Conservation (phyloP, 2,797 vertebrate genomes). For the Oryzias dopingdopingensis region DNA sequence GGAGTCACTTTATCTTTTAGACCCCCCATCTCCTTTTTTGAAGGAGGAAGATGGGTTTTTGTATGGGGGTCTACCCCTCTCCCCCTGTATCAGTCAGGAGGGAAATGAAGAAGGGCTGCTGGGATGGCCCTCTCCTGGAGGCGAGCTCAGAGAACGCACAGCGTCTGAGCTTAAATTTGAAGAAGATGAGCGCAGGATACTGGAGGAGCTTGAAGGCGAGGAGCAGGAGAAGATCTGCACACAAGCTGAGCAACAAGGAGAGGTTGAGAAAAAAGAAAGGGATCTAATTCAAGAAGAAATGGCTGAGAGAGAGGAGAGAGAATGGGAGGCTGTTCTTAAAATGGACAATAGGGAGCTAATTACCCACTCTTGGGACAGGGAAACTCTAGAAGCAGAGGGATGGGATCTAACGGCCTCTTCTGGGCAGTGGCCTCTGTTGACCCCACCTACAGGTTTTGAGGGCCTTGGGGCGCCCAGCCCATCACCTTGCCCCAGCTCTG, state of each 20-base stretch:
- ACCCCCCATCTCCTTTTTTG: constrained; percentile 80
- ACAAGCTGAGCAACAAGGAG: constrained; percentile 67
- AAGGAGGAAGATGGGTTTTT: constrained; percentile 67
- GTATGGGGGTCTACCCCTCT: constrained; percentile 83
- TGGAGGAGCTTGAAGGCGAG: constrained; percentile 59
- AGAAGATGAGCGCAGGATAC: constrained; percentile 79
- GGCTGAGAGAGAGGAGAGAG: constrained; percentile 73
- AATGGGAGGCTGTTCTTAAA: constrained; percentile 84
- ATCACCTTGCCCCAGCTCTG: constrained; percentile 79
- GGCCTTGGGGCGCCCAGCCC: constrained; percentile 63
- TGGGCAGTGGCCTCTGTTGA: constrained; percentile 75
- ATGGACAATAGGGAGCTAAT: constrained; percentile 77
- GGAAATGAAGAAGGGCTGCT: constrained; percentile 82
- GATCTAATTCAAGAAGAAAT: constrained; percentile 72
- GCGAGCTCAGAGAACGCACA: constrained; percentile 85
- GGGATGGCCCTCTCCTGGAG: constrained; percentile 59
- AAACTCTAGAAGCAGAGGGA: constrained; percentile 69
- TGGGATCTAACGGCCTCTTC: constrained; percentile 73
- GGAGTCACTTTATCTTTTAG: constrained; percentile 78
- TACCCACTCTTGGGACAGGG: constrained; percentile 64
- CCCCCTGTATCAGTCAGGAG: constrained; percentile 92
- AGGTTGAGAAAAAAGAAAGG: constrained; percentile 62
- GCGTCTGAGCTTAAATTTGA: constrained; percentile 94
- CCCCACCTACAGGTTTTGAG: constrained; percentile 77
- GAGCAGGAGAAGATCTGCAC: constrained; percentile 45